Evolutionary conservation across 2,888 invertebrate genomes (phyloP).

Genomic region (Cryptocephalus primarius): DNA sequence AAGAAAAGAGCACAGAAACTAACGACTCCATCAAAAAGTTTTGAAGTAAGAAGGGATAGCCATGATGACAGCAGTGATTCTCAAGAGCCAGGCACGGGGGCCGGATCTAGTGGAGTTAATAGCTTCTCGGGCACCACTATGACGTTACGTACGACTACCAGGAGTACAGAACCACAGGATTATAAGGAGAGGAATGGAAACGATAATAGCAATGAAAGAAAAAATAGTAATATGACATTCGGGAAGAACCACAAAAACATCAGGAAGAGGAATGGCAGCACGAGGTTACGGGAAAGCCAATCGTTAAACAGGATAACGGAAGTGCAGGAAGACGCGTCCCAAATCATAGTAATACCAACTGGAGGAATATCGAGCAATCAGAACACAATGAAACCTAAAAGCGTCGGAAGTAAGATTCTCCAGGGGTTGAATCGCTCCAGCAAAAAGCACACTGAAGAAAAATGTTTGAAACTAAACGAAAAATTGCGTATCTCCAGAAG

Average conservation of each 20-base stretch:
- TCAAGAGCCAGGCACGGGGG: constrained; percentile 13
- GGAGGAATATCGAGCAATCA: constrained; percentile 28
- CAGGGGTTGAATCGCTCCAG: constrained; percentile 33
- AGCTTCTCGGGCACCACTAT: not conserved
- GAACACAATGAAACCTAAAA: constrained; percentile 35
- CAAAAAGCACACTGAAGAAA: constrained; percentile 21
- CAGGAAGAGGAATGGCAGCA: constrained; percentile 49
- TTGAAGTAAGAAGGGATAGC: constrained; percentile 54
- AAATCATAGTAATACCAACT: constrained; percentile 29
- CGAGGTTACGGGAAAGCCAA: constrained; percentile 66
- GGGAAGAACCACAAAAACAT: constrained; percentile 39
- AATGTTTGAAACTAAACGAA: constrained; percentile 16
- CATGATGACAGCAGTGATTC: constrained; percentile 81
- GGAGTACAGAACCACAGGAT: not conserved
- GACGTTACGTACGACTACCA: not conserved
- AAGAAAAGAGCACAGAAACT: constrained; percentile 72
- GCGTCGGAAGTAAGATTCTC: constrained; percentile 42
- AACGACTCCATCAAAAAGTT: constrained; percentile 37
- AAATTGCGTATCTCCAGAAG: constrained; percentile 18
- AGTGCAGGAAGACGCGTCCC: constrained; percentile 58
- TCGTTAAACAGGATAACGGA: constrained; percentile 78
- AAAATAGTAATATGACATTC: constrained; percentile 32
- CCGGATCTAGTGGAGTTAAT: constrained; percentile 6
- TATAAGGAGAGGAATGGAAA: constrained; percentile 16
- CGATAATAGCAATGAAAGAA: constrained; percentile 25